Evolutionary conservation across 2,888 invertebrate species (phyloP), one percentile per base, ranked within the genome.

Genomic region (Lasioglossum vierecki): DNA sequence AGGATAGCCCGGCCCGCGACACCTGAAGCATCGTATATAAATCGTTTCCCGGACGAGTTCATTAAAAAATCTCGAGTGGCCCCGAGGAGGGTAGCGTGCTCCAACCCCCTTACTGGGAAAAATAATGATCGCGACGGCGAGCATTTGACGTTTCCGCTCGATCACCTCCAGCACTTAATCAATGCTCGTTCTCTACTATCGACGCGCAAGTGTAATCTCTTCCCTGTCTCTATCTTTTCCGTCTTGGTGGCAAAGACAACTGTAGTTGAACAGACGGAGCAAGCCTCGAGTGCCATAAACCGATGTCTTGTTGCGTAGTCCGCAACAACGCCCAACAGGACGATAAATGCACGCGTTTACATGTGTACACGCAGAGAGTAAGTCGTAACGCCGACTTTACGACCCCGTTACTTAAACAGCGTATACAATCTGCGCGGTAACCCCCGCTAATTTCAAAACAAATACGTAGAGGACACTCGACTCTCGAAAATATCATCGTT

Each of bases 261-360:
- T 30, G 30, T 30, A 11, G 70, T 15, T 66, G 30, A 60, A 74
- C 78, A 85, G 80, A 35, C 66, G 80, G 80, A 79, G 82, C 88
- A 87, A 90, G 88, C 93, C 93, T 88, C 72, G 92, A 77, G 85
- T 89, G 89, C 92, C 89, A 93, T 93, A 92, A 93, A 93, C 91
- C 89, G 91, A 91, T 90, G 91, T 92, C 92, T 93, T 93, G 92
- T 92, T 88, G 87, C 88, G 88, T 90, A 91, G 86, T 91, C 90
- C 87, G 90, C 91, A 93, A 93, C 93, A 92, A 91, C 91, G 89
- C 92, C 91, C 93, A 91, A 83, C 88, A 93, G 91, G 90, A 92
- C 92, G 90, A 93, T 93, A 93, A 93, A 93, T 91, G 89, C 91
- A 87, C 86, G 83, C 85, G 79, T 88, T 92, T 89, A 89, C 89